Conservation (phyloP, 2,888 invertebrate species). For the Phytoseiulus persimilis region DNA sequence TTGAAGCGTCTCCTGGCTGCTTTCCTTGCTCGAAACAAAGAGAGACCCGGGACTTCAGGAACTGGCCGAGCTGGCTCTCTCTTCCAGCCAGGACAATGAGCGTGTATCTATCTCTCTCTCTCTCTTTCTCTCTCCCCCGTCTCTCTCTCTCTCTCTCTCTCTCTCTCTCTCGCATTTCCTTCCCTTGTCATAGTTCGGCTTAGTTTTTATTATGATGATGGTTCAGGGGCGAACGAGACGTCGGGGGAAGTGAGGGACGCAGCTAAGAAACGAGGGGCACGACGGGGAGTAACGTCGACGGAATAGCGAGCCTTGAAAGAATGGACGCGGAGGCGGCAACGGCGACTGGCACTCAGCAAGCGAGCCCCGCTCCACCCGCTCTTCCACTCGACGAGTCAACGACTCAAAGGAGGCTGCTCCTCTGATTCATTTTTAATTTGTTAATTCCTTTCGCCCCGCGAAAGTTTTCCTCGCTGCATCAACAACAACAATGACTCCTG, state of each 20-base stretch:
- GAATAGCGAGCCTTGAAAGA: neutral
- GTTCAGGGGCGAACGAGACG: neutral
- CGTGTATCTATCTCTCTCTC: neutral
- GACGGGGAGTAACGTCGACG: neutral
- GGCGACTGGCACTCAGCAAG: neutral
- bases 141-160: neutral
- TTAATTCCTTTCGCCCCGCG: neutral
- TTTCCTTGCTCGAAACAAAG: slow-evolving; percentile 5
- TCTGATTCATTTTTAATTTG: slow-evolving; percentile 5
- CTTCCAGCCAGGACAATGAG: neutral
- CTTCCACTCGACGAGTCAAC: neutral
- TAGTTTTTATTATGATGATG: slow-evolving; percentile 5
- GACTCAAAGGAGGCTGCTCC: neutral
- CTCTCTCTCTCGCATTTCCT: neutral
- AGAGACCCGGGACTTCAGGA: neutral
- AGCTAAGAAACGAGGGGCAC: neutral
- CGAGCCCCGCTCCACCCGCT: neutral
- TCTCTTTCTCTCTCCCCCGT: neutral
- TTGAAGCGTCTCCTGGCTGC: neutral
- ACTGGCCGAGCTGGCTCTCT: neutral
- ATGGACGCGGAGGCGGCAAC: neutral
- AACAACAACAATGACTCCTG: neutral
- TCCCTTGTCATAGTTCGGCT: neutral
- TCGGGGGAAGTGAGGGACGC: neutral
- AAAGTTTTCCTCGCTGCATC: neutral